Conservation (phyloP, 2,797 vertebrate genomes). For the Limnodromus scolopaceus region DNA sequence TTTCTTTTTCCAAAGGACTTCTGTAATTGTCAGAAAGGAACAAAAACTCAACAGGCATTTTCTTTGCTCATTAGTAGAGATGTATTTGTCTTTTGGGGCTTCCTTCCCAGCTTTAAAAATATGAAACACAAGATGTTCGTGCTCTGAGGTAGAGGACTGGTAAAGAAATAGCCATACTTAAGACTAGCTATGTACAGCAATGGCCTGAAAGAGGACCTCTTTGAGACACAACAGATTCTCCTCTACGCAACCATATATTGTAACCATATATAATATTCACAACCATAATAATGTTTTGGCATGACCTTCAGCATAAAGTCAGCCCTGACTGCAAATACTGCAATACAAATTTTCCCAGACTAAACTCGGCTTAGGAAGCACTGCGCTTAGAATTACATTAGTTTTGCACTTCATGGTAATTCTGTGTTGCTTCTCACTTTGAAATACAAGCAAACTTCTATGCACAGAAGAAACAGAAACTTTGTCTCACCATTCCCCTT, state of each 20-base stretch:
- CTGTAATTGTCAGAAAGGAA: not conserved
- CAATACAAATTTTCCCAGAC: not conserved
- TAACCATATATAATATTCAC: too few relatives aligned
- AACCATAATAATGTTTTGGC: not conserved
- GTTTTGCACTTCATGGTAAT: not conserved
- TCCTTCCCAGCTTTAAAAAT: conserved; percentile 7
- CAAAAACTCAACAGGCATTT: not conserved
- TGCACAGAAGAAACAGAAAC: not conserved
- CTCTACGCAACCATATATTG: too few relatives aligned
- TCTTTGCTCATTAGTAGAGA: not conserved
- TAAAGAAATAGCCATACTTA: not conserved
- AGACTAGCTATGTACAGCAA: not conserved
- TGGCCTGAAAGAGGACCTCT: not conserved
- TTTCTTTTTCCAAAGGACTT: not conserved
- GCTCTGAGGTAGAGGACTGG: not conserved
- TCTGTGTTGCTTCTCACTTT: not conserved
- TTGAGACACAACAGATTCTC: not conserved
- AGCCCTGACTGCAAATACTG: not conserved
- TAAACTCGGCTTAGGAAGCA: not conserved
- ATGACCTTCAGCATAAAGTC: not conserved
- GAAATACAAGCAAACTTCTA: not conserved
- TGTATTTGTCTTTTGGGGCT: not conserved
- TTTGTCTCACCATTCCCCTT: not conserved
- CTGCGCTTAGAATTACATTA: not conserved
- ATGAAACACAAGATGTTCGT: not conserved